Evolutionary conservation across 2,888 invertebrate species (phyloP).

Genomic region (Cactoblastis cactorum): DNA sequence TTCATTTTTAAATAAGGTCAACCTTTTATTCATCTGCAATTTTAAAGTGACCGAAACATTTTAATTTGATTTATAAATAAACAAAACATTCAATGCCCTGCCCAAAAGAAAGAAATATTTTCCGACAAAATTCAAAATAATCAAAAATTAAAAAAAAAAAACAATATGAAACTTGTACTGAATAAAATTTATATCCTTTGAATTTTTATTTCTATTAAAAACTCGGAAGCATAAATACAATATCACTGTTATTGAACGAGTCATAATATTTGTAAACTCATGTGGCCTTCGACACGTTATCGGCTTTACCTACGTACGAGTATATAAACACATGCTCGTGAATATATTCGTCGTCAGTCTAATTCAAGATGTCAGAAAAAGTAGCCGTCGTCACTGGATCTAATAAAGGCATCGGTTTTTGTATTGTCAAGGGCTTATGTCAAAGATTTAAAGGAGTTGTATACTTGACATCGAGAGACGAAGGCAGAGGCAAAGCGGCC

Average conservation of each 20-base stretch:
- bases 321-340: neutral
- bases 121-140: no score
- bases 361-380: conserved; percentile 32
- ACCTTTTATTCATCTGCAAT: no score
- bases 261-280: neutral
- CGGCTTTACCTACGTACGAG: neutral
- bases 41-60: no score
- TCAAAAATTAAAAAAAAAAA: no score
- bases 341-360: neutral
- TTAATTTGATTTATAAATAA: no score
- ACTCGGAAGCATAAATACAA: neutral
- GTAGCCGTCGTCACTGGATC: conserved; percentile 78
- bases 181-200: no score
- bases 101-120: no score
- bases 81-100: no score
- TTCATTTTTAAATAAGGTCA: no score
- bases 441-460: conserved; percentile 80
- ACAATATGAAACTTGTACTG: no score
- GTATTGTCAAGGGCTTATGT: conserved; percentile 80
- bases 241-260: neutral
- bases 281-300: neutral
- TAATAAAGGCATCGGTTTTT: conserved; percentile 83
- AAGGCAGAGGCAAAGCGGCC: conserved; percentile 71
- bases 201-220: neutral
- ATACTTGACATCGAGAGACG: conserved; percentile 81